phyloP scores from a whole-genome alignment of 2,113 vertebrate genomes.

The Chloroceryle aenea region DNA sequence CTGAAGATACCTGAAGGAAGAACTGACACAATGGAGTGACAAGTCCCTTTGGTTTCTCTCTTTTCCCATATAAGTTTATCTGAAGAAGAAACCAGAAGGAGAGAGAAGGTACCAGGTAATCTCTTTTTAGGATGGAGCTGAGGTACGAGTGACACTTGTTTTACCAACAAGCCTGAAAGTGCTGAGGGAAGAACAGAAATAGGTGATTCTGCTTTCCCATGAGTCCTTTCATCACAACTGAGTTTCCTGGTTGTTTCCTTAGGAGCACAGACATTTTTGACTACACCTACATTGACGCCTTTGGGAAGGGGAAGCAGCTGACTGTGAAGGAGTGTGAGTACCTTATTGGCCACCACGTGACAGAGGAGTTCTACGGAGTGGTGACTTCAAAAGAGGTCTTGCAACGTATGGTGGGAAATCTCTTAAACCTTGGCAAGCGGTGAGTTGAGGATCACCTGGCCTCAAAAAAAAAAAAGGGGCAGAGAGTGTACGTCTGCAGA shows the following conservation, averaged over 20 bases:
- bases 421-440: constrained; percentile 96
- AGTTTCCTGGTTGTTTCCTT: not conserved
- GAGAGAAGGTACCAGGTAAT: not conserved
- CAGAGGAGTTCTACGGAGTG: constrained; percentile 91
- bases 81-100: not conserved
- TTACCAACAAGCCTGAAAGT: not conserved
- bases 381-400: constrained; percentile 92
- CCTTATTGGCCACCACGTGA: constrained; percentile 94
- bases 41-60: not conserved
- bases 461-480: not conserved
- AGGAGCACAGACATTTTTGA: constrained; percentile 93
- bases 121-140: not conserved
- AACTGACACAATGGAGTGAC: not conserved
- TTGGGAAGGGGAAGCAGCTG: constrained; percentile 93
- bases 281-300: constrained; percentile 94
- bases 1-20: not conserved
- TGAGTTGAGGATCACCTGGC: constrained; percentile 64
- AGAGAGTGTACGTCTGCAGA: accelerated
- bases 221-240: not conserved
- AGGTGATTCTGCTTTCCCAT: not conserved
- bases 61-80: not conserved
- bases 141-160: not conserved
- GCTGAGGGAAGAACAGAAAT: not conserved
- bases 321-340: constrained; percentile 95
- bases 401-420: constrained; percentile 96